Conservation (phyloP, 2,113 vertebrate genomes). For the Peromyscus maniculatus region DNA sequence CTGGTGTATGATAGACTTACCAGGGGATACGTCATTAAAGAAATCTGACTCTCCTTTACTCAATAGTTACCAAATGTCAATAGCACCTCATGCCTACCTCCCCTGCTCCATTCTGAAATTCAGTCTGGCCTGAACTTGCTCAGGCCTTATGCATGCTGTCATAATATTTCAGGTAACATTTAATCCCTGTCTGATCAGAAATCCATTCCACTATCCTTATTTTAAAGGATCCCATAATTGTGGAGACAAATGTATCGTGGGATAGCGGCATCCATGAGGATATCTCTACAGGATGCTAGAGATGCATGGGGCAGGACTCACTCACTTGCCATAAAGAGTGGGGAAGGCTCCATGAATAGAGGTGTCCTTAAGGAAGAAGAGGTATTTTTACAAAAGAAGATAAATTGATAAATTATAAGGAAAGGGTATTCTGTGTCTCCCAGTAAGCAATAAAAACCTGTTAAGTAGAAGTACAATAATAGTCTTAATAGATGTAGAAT, state of each 20-base stretch:
- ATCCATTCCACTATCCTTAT: neutral
- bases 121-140: neutral
- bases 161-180: neutral
- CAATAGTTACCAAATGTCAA: neutral
- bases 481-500: neutral
- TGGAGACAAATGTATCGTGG: neutral
- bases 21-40: no score
- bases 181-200: neutral
- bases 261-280: neutral
- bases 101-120: neutral
- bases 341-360: neutral
- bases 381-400: neutral
- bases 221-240: neutral
- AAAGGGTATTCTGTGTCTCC: neutral
- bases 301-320: fast-evolving
- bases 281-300: neutral
- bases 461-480: neutral
- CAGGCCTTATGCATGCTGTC: neutral
- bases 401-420: neutral
- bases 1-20: neutral
- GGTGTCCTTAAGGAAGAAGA: neutral
- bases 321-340: neutral
- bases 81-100: neutral
- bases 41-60: neutral
- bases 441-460: neutral